Evolutionary conservation across 2,888 invertebrate species (phyloP), one percentile per base, ranked within the genome.

Genomic region (Tipula vernalis): DNA sequence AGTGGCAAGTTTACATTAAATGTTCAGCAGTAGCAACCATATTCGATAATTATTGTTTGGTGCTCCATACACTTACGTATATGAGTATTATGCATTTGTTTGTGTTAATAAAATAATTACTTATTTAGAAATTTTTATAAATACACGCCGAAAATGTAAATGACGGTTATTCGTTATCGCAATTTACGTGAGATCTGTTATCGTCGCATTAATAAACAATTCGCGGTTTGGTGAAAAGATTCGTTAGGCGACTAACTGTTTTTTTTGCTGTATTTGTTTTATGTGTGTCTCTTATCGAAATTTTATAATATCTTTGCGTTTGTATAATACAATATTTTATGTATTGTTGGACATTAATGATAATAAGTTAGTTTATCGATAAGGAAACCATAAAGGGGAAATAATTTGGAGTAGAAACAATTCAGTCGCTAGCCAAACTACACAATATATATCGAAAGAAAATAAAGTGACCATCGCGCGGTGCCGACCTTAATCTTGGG

Each of bases 141-240:
- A 71, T 10, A 71, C 71, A 10, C 71, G 12, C 28, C 71, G 28
- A 71, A 71, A 71, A 71, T 71, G 71, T 71, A 28, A 71, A 18
- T 71, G 28, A 28, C 28, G 71, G 10, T 71, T 71, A 71, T 71
- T 71, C 28, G 71, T 28, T 71, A 71, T 71, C 71, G 10, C 10
- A 71, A 71, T 71, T 71, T 71, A 71, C 71, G 71, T 71, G 71
- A 71, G 71, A 71, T 71, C 71, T 71, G 71, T 71, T 71, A 71
- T 71, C 71, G 28, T 28, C 28, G 28, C 28, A 71, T 10, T 57
- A 39, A 39, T 28, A 28, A 28, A 28, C 28, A 8, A 15, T 15
- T 28, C 12, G 5, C 10, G 28, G 28, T 28, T 71, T 71, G 28
- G 71, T 71, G 71, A 71, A 71, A 71, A 71, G 71, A 0, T 71